Conservation (phyloP, 37 sponge, comb jelly and placozoan genomes). For the Halichondria panicea region DNA sequence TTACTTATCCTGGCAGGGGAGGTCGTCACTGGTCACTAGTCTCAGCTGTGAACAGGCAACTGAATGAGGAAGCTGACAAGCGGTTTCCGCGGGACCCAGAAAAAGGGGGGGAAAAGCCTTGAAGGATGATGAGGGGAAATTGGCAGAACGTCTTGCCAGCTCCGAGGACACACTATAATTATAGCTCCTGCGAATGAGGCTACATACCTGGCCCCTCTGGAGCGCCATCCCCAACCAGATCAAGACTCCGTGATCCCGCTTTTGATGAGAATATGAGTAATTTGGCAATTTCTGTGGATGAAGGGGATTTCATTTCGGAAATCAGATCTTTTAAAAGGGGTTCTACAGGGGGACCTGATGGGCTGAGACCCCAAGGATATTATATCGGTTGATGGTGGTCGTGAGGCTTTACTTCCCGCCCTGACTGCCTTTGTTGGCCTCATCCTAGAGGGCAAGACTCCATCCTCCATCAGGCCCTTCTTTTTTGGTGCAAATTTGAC, state of each 20-base stretch:
- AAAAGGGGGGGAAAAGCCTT: no score
- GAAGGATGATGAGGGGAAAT: slow-evolving; percentile 5
- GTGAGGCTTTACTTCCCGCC: slow-evolving; percentile 13
- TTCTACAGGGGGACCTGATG: slow-evolving; percentile 13
- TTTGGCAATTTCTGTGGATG: not conserved
- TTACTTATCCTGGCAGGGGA: not conserved
- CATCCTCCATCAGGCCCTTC: slow-evolving; percentile 10
- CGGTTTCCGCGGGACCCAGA: no score
- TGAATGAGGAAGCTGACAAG: not conserved
- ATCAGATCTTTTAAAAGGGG: not conserved
- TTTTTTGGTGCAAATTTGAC: slow-evolving; percentile 21
- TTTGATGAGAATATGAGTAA: not conserved
- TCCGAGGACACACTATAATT: slow-evolving; percentile 11
- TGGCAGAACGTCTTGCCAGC: slow-evolving; percentile 2
- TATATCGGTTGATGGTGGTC: not conserved
- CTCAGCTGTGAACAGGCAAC: not conserved
- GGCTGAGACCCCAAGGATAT: slow-evolving; percentile 10
- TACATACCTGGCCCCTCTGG: not conserved
- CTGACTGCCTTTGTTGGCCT: not conserved
- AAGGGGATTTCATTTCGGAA: not conserved
- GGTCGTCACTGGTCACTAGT: slow-evolving; percentile 3
- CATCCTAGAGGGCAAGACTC: slow-evolving; percentile 14
- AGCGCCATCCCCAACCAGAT: slow-evolving; percentile 1
- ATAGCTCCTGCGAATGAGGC: slow-evolving; percentile 7
- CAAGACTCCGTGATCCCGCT: slow-evolving; percentile 11